Base-by-base conservation (phyloP, 2,888 invertebrate species). In the Tachina grossa region DNA sequence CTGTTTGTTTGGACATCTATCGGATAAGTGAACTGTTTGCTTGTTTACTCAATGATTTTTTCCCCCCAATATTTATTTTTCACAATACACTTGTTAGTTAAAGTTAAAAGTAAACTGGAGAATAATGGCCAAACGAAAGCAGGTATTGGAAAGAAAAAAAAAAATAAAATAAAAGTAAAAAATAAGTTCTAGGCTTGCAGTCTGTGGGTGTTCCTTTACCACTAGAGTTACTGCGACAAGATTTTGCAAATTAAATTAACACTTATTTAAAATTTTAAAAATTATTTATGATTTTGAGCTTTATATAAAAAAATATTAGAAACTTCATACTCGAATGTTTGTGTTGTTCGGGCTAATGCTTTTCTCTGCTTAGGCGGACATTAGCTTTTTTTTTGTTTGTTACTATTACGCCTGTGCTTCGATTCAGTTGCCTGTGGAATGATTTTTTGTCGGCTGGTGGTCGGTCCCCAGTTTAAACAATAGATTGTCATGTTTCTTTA, bases 381-480 rank as follows among this genome's bases (percentile, higher is more conserved):
- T 31, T 31, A 5, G 31, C 31, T 31, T 31, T 31, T 31, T 31
- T 31, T 31, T 31, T 6, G 31, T 57, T 75, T 45, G 31, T 39
- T 22, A 53, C 14, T 77, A 16, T n/a, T 61, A 19, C 55, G 71
- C 47, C 63, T 39, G 47, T 72, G 79, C 43, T 65, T 63, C 19
- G 39, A 14, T 9, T 39, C 57, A 22, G 14, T 39, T 47, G 2
- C 5, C 1, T 13, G 19, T 22, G 22, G 51, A 39, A 16, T 88
- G 87, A 87, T 85, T 87, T 88, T 59, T 69, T 41, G 39, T 72
- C 84, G 85, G 83, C 59, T 77, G 75, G 72, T 63, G 69, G 77
- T 63, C 74, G n/a, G n/a, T n/a, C 45, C 53, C 45, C 47, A 47
- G 31, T 61, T 57, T 81, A 87, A 88, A 89, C 88, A 88, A 81